A percentile compares a stretch with the other conserved stretches of the same genome.
These are phyloP conservation scores for Epinephelus cyanopodus DNA, from an alignment of 2,113 vertebrate species.

Conservation along the genomic window DNA sequence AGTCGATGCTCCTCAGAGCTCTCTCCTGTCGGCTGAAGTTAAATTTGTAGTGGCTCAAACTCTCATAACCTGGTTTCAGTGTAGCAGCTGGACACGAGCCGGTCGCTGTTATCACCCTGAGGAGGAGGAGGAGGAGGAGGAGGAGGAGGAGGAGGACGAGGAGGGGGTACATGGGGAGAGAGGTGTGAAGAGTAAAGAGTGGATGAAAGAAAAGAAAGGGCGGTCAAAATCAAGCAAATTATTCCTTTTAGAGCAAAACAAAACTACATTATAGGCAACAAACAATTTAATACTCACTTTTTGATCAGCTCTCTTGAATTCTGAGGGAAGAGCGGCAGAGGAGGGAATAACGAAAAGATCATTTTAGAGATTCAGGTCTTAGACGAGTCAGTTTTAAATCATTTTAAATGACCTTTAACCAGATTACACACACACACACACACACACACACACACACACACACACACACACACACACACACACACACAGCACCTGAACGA, in stretches of 20 bases:
- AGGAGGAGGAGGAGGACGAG: slow-evolving; percentile 1
- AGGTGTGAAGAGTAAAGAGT: background rate
- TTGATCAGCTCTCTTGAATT: slow-evolving; percentile 81
- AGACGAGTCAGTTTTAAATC: no score
- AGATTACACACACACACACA: no score
- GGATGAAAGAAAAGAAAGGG: no score
- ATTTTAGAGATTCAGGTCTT: no score
- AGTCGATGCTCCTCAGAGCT: slow-evolving; percentile 81
- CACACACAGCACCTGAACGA: slow-evolving; percentile 74
- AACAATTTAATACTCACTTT: slow-evolving; percentile 78
- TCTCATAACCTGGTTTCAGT: slow-evolving; percentile 73
- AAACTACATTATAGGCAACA: background rate
- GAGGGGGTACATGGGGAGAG: no score
- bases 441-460: no score
- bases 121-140: background rate
- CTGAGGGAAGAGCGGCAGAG: slow-evolving; percentile 59
- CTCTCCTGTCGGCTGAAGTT: slow-evolving; percentile 83
- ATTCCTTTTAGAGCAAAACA: background rate
- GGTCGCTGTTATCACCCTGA: slow-evolving; percentile 76
- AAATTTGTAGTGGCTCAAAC: slow-evolving; percentile 79
- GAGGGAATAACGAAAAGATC: background rate
- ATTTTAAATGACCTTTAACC: no score
- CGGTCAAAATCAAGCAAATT: no score
- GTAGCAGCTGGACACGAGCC: slow-evolving; percentile 64
- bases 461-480: no score